Conservation (phyloP, 2,113 vertebrate species). For the Chaenogobius annularis region DNA sequence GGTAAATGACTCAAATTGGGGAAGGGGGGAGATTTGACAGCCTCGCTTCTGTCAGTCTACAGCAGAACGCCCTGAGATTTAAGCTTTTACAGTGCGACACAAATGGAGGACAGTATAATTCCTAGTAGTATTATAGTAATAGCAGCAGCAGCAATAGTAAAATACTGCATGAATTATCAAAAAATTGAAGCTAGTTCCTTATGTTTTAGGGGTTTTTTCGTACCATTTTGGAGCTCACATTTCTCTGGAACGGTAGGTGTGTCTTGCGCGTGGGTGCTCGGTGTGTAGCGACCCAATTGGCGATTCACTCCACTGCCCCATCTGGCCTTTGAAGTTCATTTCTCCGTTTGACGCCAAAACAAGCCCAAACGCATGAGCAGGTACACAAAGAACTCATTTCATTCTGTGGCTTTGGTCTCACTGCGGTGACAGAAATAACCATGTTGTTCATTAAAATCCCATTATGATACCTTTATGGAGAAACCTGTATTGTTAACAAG, state of each 20-base stretch:
- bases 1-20: too few relatives aligned
- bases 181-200: background rate
- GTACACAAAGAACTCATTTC: constrained; percentile 26
- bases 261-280: constrained; percentile 35
- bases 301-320: constrained; percentile 68
- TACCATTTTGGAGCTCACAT: background rate
- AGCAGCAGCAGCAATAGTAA: background rate
- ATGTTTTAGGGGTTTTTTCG: background rate
- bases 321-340: constrained; percentile 69
- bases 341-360: constrained; percentile 61
- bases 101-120: too few relatives aligned
- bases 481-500: constrained; percentile 54
- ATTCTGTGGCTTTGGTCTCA: constrained; percentile 44
- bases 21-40: too few relatives aligned
- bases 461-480: constrained; percentile 54
- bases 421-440: constrained; percentile 57
- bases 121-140: too few relatives aligned
- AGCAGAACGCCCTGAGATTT: too few relatives aligned
- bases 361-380: constrained; percentile 32
- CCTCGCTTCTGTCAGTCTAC: too few relatives aligned
- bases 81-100: too few relatives aligned
- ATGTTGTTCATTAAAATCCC: constrained; percentile 61
- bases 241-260: background rate
- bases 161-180: background rate
- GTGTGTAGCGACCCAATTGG: constrained; percentile 56